A percentile compares a stretch with the other conserved stretches of the same genome.
Evolutionary conservation across 2,113 vertebrate genomes (phyloP).

Genomic region (Lota lota): DNA sequence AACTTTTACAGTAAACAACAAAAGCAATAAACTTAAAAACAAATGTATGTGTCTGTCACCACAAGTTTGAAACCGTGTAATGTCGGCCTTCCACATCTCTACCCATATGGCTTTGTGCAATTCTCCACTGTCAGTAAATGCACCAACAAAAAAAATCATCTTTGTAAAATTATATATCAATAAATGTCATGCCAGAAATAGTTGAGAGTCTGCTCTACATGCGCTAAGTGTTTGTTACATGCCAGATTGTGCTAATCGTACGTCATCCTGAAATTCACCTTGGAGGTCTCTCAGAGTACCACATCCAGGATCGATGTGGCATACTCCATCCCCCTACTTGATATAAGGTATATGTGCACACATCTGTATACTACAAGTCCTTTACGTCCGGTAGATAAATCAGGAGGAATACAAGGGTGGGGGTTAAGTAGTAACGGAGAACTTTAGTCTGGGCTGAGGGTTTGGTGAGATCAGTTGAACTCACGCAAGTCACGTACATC

Average conservation of each 20-base stretch:
- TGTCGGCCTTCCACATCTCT: conserved; percentile 48
- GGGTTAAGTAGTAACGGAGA: not conserved
- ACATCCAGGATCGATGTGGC: conserved; percentile 66
- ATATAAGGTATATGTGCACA: conserved; percentile 66
- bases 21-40: conserved; percentile 70
- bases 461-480: no score
- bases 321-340: conserved; percentile 60
- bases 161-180: conserved; percentile 79
- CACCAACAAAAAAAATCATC: conserved; percentile 49
- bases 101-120: conserved; percentile 72
- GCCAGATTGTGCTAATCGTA: conserved; percentile 79
- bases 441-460: no score
- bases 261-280: conserved; percentile 71
- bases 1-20: conserved; percentile 73
- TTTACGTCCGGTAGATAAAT: conserved; percentile 68
- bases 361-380: conserved; percentile 56
- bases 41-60: conserved; percentile 61
- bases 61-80: conserved; percentile 57
- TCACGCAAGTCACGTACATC: no score
- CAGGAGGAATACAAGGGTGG: conserved; percentile 56
- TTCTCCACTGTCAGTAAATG: conserved; percentile 60
- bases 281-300: conserved; percentile 58
- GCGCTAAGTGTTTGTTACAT: conserved; percentile 84
- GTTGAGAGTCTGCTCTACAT: conserved; percentile 84
- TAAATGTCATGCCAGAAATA: conserved; percentile 88